Evolutionary conservation across 2,888 invertebrate genomes (phyloP).

Genomic region (Drosophila borborema): DNA sequence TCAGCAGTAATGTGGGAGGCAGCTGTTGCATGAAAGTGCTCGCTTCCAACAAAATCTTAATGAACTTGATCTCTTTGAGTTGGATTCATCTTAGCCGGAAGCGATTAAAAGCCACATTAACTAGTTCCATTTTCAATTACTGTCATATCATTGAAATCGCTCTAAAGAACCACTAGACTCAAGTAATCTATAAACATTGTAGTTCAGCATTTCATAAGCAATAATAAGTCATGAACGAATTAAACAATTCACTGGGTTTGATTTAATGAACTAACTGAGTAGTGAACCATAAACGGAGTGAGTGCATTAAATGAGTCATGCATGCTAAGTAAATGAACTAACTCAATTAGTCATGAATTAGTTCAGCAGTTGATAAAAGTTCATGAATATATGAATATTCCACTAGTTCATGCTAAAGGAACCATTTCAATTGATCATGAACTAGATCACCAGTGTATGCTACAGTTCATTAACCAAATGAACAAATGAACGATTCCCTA

Average conservation of each 20-base stretch:
- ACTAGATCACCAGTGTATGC: background rate
- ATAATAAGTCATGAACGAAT: background rate
- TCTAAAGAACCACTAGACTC: background rate
- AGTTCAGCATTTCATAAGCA: background rate
- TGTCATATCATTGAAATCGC: background rate
- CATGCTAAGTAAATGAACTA: no score
- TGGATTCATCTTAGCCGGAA: background rate
- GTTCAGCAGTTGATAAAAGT: no score
- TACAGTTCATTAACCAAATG: no score
- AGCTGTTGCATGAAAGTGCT: slow-evolving; percentile 17
- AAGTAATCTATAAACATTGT: background rate
- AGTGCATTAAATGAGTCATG: no score
- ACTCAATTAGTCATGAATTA: no score
- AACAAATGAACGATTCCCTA: no score
- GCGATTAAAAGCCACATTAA: background rate
- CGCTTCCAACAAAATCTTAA: background rate
- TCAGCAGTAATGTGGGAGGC: slow-evolving; percentile 14
- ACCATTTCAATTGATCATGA: background rate
- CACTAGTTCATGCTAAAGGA: no score
- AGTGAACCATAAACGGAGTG: no score
- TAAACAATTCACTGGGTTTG: no score
- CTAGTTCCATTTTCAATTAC: background rate
- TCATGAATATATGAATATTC: no score
- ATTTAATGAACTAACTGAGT: no score
- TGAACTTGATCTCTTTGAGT: background rate